phyloP scores from a whole-genome alignment of 92 coral and sea anemone genomes.

The Actinernus sp. region DNA sequence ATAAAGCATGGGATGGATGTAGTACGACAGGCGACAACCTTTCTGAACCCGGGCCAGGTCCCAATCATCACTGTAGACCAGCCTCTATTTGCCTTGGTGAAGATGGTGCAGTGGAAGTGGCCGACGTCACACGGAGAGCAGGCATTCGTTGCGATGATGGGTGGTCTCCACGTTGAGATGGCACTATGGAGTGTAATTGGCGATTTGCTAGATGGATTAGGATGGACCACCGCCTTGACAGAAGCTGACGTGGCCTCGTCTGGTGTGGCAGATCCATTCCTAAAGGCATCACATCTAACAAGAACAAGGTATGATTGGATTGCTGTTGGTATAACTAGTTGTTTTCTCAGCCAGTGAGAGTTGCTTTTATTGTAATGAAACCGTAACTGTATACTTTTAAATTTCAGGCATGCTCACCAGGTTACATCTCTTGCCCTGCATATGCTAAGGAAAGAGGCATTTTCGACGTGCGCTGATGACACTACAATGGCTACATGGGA shows the following conservation, averaged over 20 bases:
- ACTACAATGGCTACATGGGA: no score
- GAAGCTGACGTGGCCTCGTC: constrained; percentile 51
- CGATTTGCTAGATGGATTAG: constrained; percentile 55
- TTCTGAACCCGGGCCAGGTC: constrained; percentile 52
- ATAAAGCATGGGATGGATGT: constrained; percentile 76
- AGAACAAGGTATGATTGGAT: no score
- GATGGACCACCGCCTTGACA: constrained; percentile 52
- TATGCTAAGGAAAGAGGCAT: no score
- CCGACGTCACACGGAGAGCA: constrained; percentile 73
- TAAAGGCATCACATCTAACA: constrained; percentile 48
- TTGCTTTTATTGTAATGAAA: no score
- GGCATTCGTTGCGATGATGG: constrained; percentile 61
- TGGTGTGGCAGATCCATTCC: constrained; percentile 59
- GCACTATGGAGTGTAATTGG: constrained; percentile 67
- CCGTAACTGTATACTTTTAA: no score
- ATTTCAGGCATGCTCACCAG: no score
- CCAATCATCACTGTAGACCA: constrained; percentile 64
- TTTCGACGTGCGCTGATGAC: no score
- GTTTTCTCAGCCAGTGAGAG: no score
- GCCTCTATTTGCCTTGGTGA: constrained; percentile 68
- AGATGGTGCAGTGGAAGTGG: constrained; percentile 77
- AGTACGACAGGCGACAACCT: constrained; percentile 21
- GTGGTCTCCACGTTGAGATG: constrained; percentile 65
- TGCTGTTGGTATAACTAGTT: no score
- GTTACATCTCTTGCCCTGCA: no score